Evolutionary conservation across 2,888 invertebrate genomes (phyloP), one percentile per base, ranked within the genome.

Genomic region (Gymnoscelis rufifasciata): DNA sequence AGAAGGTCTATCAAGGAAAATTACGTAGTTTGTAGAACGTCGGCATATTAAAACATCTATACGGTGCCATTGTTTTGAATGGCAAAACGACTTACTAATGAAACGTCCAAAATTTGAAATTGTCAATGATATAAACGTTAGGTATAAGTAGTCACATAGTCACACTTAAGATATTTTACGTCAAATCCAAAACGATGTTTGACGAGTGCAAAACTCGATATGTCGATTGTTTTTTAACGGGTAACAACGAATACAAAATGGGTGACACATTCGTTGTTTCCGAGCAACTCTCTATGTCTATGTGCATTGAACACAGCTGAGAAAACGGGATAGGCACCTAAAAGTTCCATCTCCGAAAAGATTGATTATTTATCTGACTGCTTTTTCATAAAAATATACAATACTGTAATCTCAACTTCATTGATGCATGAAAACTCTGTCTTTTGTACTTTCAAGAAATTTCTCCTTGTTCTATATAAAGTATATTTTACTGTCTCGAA

Each of bases 241-340:
- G 43, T 19, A 43, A 36, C 29, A 43, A 43, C 19, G 36, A 36
- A 42, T 35, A 42, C 26, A 35, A 24, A 42, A 42, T 35, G 33
- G 42, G 42, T 33, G 36, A 28, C 15, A 42, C 42, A 15, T 36
- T 31, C 27, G 41, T 41, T 26, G 15, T 42, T 42, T 42, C 28
- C 11, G 42, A 26, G 28, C 31, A 41, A 26, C 41, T 41, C 31
- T 41, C 35, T 27, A 42, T 36, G 35, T 35, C 42, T 10, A 35
- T 35, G 28, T 42, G 42, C 33, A 42, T 42, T 42, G 42, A 33
- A 35, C 36, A 42, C 19, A 42, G 35, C 19, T 42, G 36, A 35
- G 26, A n/a, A 33, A 41, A 41, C 33, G 33, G 41, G 23, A 31
- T 12, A 31, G 41, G 41, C 33, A 31, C 23, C 41, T 41, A 8